A percentile compares a stretch with the other conserved stretches of the same genome.
Conservation (phyloP, 2,113 vertebrate genomes). For the Tragelaphus scriptus region DNA sequence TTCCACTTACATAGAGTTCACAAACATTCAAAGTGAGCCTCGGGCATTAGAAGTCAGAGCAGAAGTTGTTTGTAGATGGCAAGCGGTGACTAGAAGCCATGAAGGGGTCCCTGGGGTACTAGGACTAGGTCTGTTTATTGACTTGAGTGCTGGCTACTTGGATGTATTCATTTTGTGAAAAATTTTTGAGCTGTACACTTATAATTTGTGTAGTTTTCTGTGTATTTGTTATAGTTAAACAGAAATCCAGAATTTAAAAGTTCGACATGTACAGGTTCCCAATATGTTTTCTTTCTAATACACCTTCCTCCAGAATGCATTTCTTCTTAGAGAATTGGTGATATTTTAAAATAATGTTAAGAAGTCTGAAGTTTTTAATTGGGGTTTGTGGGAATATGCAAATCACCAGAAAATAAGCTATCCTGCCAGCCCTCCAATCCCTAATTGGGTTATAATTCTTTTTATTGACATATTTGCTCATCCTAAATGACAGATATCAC, state of each 20-base stretch:
- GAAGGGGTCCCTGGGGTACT: not conserved
- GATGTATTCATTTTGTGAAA: not conserved
- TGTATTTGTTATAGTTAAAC: not conserved
- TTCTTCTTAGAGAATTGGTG: not conserved
- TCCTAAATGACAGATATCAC: constrained; percentile 15
- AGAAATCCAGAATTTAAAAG: not conserved
- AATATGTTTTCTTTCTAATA: not conserved
- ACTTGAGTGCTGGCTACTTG: not conserved
- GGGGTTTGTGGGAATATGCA: not conserved
- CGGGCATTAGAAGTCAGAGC: not conserved
- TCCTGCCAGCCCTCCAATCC: not conserved
- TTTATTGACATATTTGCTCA: constrained; percentile 18
- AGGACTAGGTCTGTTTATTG: not conserved
- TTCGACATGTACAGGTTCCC: not conserved
- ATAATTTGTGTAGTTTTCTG: not conserved
- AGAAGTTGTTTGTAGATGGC: too few species aligned
- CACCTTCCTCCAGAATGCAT: not conserved
- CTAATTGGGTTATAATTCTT: not conserved
- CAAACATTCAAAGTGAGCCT: not conserved
- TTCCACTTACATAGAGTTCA: not conserved
- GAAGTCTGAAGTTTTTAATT: constrained; percentile 1
- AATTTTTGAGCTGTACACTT: not conserved
- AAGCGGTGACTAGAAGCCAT: not conserved
- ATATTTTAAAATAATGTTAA: not conserved
- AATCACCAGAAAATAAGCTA: not conserved